Percentiles rank a stretch among this genome's conserved stretches.
Evolutionary conservation across 2,888 invertebrate genomes (phyloP).

Genomic region (Tetragonula carbonaria): DNA sequence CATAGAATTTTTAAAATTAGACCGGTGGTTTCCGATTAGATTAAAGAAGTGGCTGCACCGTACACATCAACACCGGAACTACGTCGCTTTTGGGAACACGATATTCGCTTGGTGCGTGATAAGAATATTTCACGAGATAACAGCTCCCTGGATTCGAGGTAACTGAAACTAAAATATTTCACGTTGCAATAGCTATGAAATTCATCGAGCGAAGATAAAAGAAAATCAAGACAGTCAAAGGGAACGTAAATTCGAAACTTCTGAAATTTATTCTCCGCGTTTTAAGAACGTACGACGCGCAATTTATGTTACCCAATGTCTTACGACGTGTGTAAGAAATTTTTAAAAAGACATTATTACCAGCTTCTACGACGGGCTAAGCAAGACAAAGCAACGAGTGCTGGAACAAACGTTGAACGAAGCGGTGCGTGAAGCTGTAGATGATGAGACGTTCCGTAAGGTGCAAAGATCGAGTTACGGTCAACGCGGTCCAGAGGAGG

Average conservation of each 20-base stretch:
- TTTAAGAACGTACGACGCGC: not conserved
- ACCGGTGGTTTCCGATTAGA: slow-evolving; percentile 80
- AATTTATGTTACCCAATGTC: not conserved
- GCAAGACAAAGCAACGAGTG: slow-evolving; percentile 83
- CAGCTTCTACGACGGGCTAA: slow-evolving; percentile 85
- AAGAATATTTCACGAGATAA: slow-evolving; percentile 81
- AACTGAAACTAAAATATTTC: slow-evolving; percentile 13
- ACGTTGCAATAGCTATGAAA: not conserved
- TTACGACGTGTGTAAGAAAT: not conserved
- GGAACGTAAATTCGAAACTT: not conserved
- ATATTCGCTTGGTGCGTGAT: slow-evolving; percentile 90
- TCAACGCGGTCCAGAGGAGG: slow-evolving; percentile 89
- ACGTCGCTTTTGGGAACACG: slow-evolving; percentile 90
- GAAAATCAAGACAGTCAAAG: not conserved
- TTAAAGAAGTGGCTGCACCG: slow-evolving; percentile 93
- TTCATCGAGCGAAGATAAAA: not conserved
- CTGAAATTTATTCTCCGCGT: not conserved
- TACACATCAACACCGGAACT: slow-evolving; percentile 91
- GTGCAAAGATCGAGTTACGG: slow-evolving; percentile 90
- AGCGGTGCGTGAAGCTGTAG: slow-evolving; percentile 88
- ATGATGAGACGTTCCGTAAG: slow-evolving; percentile 89
- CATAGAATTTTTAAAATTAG: not conserved
- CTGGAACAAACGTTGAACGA: slow-evolving; percentile 87
- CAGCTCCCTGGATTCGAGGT: slow-evolving; percentile 80
- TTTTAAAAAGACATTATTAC: not conserved